Base-by-base conservation (phyloP, 2,113 vertebrate species). In the Austrofundulus limnaeus region DNA sequence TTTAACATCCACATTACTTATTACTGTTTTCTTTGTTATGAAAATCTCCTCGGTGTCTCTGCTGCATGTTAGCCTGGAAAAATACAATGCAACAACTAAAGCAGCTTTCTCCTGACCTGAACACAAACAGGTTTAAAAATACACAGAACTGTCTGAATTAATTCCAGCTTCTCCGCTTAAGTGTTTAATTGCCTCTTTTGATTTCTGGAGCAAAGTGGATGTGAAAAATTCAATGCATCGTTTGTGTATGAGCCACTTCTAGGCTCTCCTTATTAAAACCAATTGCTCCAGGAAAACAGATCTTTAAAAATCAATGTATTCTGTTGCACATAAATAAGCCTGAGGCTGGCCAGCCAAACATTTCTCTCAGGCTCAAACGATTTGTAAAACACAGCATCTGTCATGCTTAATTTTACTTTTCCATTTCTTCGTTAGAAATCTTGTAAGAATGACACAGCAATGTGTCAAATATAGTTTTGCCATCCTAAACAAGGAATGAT, bases 371-470 rank as follows among this genome's bases (percentile, higher is more conserved):
- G 72, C 53, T 60, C 59, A 60, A 77, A 78, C 72, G 72, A 81
- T 71, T 77, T 80, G 77, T 75, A 83, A 82, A 85, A 34, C 31
- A 85, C 76, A 49, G 51, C 16, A 3, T 17, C 52, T 78, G 75
- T 79, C 80, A 80, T 50, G 24, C 62, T 80, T 81, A 61, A 60
- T 87, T 81, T 63, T 55, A 51, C 20, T 58, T 28, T 74, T 39
- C 61, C 28, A 28, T 46, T 45, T 34, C 61, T 48, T 16, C 12
- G 6, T 34, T 34, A 34, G 10, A 8, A 5, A 10, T 7, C 28
- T 28, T 28, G 3, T 28, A 34, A 34, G 5, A 34, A 7, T 28
- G 3, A 4, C 28, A 28, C 28, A 28, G 7, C 28, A 34, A 34
- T 34, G 31, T 10, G 5, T 5, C 31, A 34, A 34, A 34, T 34